Percentiles rank a stretch among this genome's conserved stretches.
phyloP scores from a whole-genome alignment of 35 echinoderm and acorn worm genomes.

The Apostichopus japonicus region DNA sequence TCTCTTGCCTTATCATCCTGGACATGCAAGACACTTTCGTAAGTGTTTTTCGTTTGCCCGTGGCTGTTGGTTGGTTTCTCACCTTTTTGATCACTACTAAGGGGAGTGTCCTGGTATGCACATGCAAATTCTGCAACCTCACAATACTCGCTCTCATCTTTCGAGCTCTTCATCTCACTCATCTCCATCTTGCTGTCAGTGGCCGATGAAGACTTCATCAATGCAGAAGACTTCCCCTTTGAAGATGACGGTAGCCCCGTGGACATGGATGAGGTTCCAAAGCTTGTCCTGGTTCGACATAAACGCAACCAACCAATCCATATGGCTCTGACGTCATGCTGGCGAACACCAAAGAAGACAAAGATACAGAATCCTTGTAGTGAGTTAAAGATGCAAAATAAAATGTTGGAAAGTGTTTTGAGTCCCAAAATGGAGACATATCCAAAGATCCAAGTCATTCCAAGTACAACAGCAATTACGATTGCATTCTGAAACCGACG shows the following conservation, averaged over 20 bases:
- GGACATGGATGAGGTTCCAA: neutral
- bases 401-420: neutral
- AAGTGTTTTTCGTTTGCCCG: neutral
- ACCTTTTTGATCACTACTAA: neutral
- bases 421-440: neutral
- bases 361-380: conserved; percentile 30
- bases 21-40: neutral
- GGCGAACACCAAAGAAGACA: conserved; percentile 7
- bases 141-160: neutral
- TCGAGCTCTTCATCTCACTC: neutral
- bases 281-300: neutral
- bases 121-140: neutral
- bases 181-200: conserved; percentile 17
- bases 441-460: conserved; percentile 32
- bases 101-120: neutral
- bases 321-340: neutral
- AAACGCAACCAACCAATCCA: neutral
- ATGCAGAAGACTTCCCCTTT: neutral
- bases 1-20: no score
- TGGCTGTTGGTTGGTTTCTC: neutral
- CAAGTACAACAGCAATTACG: conserved; percentile 13
- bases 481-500: conserved; percentile 22
- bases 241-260: neutral
- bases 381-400: conserved; percentile 38
- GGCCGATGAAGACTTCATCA: no score